Base-by-base conservation (phyloP, 1,140 invertebrate species). In the Dryas iulia region DNA sequence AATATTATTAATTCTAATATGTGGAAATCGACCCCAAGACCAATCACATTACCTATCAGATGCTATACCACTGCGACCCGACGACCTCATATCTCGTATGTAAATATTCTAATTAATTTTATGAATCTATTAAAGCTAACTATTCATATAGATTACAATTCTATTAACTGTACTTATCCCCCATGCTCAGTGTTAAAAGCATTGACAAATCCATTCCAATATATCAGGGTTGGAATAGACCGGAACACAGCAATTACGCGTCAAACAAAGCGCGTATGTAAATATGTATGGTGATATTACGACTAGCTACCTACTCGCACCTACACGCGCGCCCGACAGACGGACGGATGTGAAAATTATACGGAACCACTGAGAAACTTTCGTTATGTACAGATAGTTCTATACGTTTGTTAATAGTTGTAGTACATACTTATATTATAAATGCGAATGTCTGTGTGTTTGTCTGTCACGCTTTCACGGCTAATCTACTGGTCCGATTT, bases 291-390 rank as follows among this genome's bases (percentile, higher is more conserved):
- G 26, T 21, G 7, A 47, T 47, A 47, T 18, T 47, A 47, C 14
- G 5, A 5, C 5, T 18, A 10, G 4, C 30, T 31, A 4, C 30
- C 39, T 47, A 47, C 6, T 14, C 0, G 3, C 18, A 2, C 6
- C 39, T 0, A 10, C 18, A 2, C 39, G 14, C 39, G 8, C 33
- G 39, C 2, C 26, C 79, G 74, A 86, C 85, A 82, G 84, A 87
- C 87, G 84, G 84, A 89, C 84, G 79, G 82, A 89, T 89, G 84
- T 82, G 87, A 86, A 87, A 87, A 89, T 89, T 89, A 89, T 89
- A 87, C 85, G 66, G 78, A 66, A 78, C 76, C 76, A 79, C 74
- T 68, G 60, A 52, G 6, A 21, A n/a, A n/a, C n/a, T n/a, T n/a
- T n/a, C n/a, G n/a, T n/a, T n/a, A n/a, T n/a, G n/a, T n/a, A n/a